phyloP scores from a whole-genome alignment of 2,113 vertebrate species.

The Phrynosoma platyrhinos region DNA sequence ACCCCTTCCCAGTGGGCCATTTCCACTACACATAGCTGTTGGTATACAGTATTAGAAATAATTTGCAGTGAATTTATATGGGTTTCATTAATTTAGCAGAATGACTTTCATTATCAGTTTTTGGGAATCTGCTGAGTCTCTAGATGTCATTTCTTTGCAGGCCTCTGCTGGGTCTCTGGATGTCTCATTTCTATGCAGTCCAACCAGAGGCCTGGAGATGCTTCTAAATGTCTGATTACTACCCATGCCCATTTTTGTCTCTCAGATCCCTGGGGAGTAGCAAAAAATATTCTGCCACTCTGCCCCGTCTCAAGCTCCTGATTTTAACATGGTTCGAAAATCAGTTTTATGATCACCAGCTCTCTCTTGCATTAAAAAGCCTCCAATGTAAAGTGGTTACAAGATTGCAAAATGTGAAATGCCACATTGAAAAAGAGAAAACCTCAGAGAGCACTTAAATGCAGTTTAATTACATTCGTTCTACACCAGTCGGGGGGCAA shows the following conservation, averaged over 20 bases:
- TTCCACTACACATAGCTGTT: slow-evolving; percentile 2
- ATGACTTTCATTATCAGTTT: rapidly evolving
- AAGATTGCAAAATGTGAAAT: slow-evolving; percentile 1
- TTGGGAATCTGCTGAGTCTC: rapidly evolving
- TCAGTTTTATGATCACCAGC: slow-evolving; percentile 33
- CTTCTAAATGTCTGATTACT: neutral
- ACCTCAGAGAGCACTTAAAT: slow-evolving; percentile 60
- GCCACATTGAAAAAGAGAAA: slow-evolving; percentile 22
- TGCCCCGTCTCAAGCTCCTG: neutral
- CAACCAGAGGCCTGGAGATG: neutral
- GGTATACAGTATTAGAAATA: neutral
- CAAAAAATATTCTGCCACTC: neutral
- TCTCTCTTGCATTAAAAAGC: slow-evolving; percentile 44
- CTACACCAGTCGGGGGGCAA: slow-evolving; percentile 50
- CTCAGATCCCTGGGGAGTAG: neutral
- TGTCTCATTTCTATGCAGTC: neutral
- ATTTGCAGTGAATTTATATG: neutral
- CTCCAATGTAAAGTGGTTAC: neutral
- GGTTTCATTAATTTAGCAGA: slow-evolving; percentile 5
- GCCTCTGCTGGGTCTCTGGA: no score
- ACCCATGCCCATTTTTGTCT: neutral
- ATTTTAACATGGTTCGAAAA: neutral
- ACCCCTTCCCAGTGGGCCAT: neutral
- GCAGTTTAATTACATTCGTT: slow-evolving; percentile 63
- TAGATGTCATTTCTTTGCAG: no score